These are phyloP conservation scores for Cryptops parisi DNA, from an alignment of 2,888 invertebrate genomes.

Conservation along the genomic window DNA sequence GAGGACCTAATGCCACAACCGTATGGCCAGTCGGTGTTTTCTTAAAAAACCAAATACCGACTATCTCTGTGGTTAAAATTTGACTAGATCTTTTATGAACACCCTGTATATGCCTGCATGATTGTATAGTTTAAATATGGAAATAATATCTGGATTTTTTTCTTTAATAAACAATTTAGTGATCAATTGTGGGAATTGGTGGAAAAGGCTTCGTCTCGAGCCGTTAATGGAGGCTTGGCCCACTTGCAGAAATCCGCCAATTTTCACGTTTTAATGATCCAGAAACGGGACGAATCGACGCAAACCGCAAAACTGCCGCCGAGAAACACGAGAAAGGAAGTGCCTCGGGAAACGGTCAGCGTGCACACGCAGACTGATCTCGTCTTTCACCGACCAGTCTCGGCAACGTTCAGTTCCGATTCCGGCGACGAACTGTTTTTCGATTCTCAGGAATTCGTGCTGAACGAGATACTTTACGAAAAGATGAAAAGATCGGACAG, in stretches of 20 bases:
- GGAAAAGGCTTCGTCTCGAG: slow-evolving; percentile 20
- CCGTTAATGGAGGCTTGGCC: slow-evolving; percentile 13
- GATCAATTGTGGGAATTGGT: slow-evolving; percentile 22
- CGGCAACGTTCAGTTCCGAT: slow-evolving; percentile 6
- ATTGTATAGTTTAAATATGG: too few relatives aligned
- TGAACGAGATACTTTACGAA: neutral
- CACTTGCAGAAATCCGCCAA: slow-evolving; percentile 1
- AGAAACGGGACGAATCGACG: slow-evolving; percentile 6
- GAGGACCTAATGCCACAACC: too few relatives aligned
- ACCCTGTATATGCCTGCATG: too few relatives aligned
- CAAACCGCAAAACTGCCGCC: slow-evolving; percentile 8
- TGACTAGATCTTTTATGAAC: too few relatives aligned
- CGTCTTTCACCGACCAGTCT: neutral
- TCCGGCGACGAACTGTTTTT: slow-evolving; percentile 9
- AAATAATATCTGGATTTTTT: too few relatives aligned
- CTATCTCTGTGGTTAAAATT: too few relatives aligned
- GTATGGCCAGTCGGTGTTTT: too few relatives aligned
- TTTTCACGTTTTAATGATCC: neutral
- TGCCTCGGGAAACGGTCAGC: slow-evolving; percentile 1
- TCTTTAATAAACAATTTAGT: too few relatives aligned
- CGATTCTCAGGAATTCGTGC: neutral
- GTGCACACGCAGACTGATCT: slow-evolving; percentile 5
- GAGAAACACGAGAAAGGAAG: too few relatives aligned
- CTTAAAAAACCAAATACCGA: too few relatives aligned
- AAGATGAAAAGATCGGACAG: neutral